A percentile compares a stretch with the other conserved stretches of the same genome.
phyloP scores from a whole-genome alignment of 2,888 invertebrate genomes.

The Augiades crinisus region DNA sequence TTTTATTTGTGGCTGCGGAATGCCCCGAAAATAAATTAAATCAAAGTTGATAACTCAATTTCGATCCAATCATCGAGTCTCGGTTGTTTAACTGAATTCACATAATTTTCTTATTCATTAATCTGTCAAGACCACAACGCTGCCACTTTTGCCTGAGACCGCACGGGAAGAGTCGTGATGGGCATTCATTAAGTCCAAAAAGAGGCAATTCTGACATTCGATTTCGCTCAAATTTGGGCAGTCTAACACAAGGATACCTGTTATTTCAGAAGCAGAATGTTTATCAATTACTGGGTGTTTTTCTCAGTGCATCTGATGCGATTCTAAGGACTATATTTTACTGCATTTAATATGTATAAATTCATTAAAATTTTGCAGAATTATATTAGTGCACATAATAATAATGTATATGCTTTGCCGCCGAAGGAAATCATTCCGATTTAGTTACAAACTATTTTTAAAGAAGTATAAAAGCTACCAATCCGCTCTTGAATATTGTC shows the following conservation, averaged over 20 bases:
- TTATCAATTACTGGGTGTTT: too few species aligned
- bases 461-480: too few species aligned
- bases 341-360: too few species aligned
- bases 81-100: neutral
- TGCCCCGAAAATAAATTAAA: neutral
- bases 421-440: too few species aligned
- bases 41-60: neutral
- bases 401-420: too few species aligned
- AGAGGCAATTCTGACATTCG: constrained; percentile 61
- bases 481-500: too few species aligned
- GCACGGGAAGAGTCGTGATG: constrained; percentile 51
- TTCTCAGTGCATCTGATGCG: too few species aligned
- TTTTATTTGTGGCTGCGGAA: neutral
- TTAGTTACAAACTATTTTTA: too few species aligned
- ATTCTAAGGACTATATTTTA: too few species aligned
- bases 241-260: constrained; percentile 36
- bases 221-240: constrained; percentile 57
- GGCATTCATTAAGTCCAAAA: constrained; percentile 61
- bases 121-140: constrained; percentile 14
- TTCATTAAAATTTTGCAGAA: too few species aligned
- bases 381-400: too few species aligned
- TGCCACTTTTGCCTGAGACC: constrained; percentile 32
- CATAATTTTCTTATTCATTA: neutral
- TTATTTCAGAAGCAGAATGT: too few species aligned
- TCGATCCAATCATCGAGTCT: neutral